Evolutionary conservation across 2,797 vertebrate genomes (phyloP), one percentile per base, ranked within the genome.

Genomic region (Falco berigora): DNA sequence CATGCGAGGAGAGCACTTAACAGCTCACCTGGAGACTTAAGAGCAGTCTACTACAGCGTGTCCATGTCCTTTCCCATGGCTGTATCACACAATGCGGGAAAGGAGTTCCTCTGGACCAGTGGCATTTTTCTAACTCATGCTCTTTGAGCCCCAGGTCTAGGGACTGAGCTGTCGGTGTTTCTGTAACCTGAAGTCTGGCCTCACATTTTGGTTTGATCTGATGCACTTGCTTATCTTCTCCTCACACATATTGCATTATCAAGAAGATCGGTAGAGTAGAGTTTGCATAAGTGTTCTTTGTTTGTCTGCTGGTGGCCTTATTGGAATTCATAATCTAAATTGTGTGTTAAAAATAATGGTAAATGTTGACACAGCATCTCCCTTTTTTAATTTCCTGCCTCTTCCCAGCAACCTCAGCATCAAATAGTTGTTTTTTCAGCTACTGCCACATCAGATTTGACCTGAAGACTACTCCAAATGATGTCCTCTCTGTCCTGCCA

Each of bases 361-460:
- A 56, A 82, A 24, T 58, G 32, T 86, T 94, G 77, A 68, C 59
- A 71, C 55, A 92, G 59, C 63, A 27, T 52, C 74, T 96, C 36
- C 59, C 20, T 19, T 32, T 92, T 83, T 94, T 78, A 66, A 88
- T 94, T 94, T 94, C 73, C 83, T 93, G 95, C 34, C 52, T 91
- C 63, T 94, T 50, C 74, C 63, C n/a, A 71, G 80, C 61, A 82
- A 72, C 62, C 52, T 66, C 40, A 46, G 55, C 90, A 75, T 84
- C 85, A 79, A 47, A n/a, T 30, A 49, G 16, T 30, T 82, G 14
- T 64, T 32, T 71, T 83, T 72, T 40, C 28, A 85, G 12, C 17
- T 11, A 22, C 42, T 91, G 62, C 27, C 6, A 9, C 5, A 4
- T n/a, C 32, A 78, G 72, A 11, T 55, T 64, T 69, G 86, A 86